Conservation (phyloP, 2,888 invertebrate genomes). For the Erebia ligea region DNA sequence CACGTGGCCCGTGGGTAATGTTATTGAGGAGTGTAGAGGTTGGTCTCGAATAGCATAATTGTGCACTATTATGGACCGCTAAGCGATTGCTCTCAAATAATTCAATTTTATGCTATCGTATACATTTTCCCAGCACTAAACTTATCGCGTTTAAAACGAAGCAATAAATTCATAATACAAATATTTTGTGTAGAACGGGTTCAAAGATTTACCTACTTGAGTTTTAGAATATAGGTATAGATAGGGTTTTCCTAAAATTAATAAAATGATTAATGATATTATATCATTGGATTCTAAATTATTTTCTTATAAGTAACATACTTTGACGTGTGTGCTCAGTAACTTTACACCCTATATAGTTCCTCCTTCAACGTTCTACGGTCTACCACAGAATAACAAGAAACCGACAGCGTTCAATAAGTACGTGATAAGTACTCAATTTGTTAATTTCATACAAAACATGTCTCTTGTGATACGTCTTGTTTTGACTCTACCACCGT, state of each 20-base stretch:
- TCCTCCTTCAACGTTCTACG: no score
- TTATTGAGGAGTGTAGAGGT: constrained; percentile 41
- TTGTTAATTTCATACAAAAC: no score
- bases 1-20: constrained; percentile 51
- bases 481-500: no score
- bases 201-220: background rate
- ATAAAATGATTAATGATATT: no score
- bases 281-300: no score
- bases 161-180: constrained; percentile 30
- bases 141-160: constrained; percentile 24
- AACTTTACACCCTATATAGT: no score
- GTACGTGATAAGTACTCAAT: no score
- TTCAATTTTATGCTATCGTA: constrained; percentile 40
- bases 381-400: no score
- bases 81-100: constrained; percentile 39
- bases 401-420: no score
- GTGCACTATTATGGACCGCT: constrained; percentile 35
- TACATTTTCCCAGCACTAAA: constrained; percentile 36
- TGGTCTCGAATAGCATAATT: constrained; percentile 40
- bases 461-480: no score
- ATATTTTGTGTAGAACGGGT: constrained; percentile 1
- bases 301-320: no score
- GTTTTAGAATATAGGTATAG: background rate
- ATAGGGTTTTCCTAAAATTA: background rate
- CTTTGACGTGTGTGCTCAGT: no score